phyloP scores from a whole-genome alignment of 2,797 vertebrate species.

The Lophius americanus region DNA sequence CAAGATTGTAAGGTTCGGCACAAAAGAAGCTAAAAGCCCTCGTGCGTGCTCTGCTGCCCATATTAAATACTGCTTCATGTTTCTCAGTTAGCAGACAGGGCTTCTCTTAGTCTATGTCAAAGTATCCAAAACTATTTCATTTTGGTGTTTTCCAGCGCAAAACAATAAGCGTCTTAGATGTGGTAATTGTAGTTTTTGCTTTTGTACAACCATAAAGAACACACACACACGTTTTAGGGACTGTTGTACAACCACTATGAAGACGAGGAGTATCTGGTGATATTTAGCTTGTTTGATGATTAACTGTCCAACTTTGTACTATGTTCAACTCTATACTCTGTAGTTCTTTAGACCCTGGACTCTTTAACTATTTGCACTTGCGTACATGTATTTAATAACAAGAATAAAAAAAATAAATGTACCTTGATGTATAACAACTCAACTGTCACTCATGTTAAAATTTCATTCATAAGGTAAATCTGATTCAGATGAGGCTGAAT shows the following conservation, averaged over 20 bases:
- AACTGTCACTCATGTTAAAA: conserved; percentile 32
- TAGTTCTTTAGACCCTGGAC: conserved; percentile 95
- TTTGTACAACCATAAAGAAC: conserved; percentile 94
- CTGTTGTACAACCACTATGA: conserved; percentile 90
- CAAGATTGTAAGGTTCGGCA: conserved; percentile 87
- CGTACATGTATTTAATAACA: conserved; percentile 93
- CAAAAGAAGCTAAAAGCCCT: conserved; percentile 76
- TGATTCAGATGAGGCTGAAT: background rate
- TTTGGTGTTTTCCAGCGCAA: conserved; percentile 95
- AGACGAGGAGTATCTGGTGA: conserved; percentile 87
- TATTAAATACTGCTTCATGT: conserved; percentile 91
- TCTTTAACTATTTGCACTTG: conserved; percentile 97
- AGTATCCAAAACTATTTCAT: conserved; percentile 85
- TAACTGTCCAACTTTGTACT: conserved; percentile 97
- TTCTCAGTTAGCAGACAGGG: conserved; percentile 89
- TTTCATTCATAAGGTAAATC: conserved; percentile 31
- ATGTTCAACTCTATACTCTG: conserved; percentile 91
- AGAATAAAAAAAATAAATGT: conserved; percentile 99
- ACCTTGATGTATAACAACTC: conserved; percentile 88
- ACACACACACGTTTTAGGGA: conserved; percentile 89
- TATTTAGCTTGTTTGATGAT: conserved; percentile 90
- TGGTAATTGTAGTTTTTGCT: conserved; percentile 90
- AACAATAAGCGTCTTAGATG: conserved; percentile 88
- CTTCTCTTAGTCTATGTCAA: conserved; percentile 84
- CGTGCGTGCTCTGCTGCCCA: conserved; percentile 85